A percentile compares a stretch with the other conserved stretches of the same genome.
These are phyloP conservation scores for Melinaea menophilus DNA, from an alignment of 2,888 invertebrate genomes.

Conservation along the genomic window DNA sequence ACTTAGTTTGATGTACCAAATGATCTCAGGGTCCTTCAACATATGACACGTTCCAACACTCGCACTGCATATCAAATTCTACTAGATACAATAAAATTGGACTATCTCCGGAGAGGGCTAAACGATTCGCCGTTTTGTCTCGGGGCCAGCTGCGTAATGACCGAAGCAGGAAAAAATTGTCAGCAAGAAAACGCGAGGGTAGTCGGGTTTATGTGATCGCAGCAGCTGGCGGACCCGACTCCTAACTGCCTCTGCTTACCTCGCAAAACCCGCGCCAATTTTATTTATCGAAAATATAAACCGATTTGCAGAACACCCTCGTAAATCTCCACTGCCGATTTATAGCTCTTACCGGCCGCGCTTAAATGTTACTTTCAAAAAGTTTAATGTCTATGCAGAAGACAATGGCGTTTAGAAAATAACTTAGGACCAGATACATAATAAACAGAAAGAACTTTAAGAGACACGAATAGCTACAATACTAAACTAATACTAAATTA, in stretches of 20 bases:
- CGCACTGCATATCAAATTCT: constrained; percentile 75
- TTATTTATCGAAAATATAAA: constrained; percentile 79
- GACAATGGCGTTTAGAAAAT: not conserved
- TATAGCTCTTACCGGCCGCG: constrained; percentile 73
- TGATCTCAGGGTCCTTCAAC: constrained; percentile 39
- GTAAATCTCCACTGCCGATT: constrained; percentile 75
- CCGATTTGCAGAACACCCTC: constrained; percentile 76
- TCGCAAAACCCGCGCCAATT: constrained; percentile 78
- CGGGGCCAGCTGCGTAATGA: constrained; percentile 78
- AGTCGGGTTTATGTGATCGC: constrained; percentile 75
- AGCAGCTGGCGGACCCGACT: constrained; percentile 54
- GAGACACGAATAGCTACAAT: too few relatives aligned
- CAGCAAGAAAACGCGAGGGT: constrained; percentile 78
- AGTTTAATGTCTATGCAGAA: constrained; percentile 43
- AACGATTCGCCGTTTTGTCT: constrained; percentile 79
- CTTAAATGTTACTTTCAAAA: constrained; percentile 69
- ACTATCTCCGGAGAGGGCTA: constrained; percentile 77
- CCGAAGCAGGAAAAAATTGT: constrained; percentile 77
- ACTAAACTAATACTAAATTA: too few relatives aligned
- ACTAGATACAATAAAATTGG: constrained; percentile 77
- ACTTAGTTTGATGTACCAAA: constrained; percentile 49
- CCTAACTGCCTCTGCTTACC: constrained; percentile 77
- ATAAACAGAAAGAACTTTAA: not conserved
- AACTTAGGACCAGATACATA: not conserved
- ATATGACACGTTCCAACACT: constrained; percentile 44